phyloP scores from a whole-genome alignment of 2,113 vertebrate genomes.

The Genyomyrus donnyi region DNA sequence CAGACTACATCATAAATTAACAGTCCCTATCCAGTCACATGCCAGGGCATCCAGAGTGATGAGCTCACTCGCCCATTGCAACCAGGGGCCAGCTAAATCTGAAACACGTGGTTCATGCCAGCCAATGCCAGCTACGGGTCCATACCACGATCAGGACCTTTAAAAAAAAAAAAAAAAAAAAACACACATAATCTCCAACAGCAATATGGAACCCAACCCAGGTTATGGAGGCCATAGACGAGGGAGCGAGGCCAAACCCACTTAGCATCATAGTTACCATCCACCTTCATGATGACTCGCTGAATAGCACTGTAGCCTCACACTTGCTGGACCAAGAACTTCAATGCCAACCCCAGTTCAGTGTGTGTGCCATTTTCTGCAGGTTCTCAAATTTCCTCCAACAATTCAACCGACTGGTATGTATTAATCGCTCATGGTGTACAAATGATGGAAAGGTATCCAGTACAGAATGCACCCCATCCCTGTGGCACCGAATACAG shows the following conservation, averaged over 20 bases:
- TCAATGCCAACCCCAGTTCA: neutral
- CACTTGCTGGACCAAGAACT: neutral
- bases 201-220: neutral
- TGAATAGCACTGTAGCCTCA: neutral
- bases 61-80: neutral
- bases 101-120: neutral
- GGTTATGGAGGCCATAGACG: neutral
- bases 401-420: neutral
- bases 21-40: neutral
- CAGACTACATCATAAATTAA: conserved; percentile 19
- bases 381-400: neutral
- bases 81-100: neutral
- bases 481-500: neutral
- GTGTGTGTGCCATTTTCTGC: neutral
- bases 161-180: neutral
- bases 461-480: neutral
- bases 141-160: neutral
- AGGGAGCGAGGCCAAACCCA: neutral
- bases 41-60: neutral
- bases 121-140: conserved; percentile 2
- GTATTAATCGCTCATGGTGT: neutral
- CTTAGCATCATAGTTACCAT: neutral
- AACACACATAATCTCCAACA: neutral
- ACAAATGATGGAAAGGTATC: neutral
- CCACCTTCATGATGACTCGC: neutral